Evolutionary conservation across 2,888 invertebrate species (phyloP), one percentile per base, ranked within the genome.

Genomic region (Salpingus planirostris): DNA sequence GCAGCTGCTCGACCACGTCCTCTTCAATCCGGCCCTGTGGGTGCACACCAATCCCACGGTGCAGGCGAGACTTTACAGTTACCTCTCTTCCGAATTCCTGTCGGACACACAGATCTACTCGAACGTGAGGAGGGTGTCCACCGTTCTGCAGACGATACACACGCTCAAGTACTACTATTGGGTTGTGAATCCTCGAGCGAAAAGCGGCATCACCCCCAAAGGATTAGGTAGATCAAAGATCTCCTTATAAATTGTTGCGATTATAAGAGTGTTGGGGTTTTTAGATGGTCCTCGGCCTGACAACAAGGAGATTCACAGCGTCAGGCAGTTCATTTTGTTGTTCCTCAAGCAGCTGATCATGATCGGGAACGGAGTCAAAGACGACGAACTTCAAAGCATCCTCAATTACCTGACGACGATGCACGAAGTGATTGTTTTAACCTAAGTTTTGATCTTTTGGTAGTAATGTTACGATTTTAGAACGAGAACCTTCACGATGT

Each of bases 21-120:
- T 99, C 47, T 98, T 99, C 78, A 98, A 98, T 75, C 97, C 98
- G 5, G 91, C 93, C 15, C 73, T 99, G 42, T 99, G 98, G 98
- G 96, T 98, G 57, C 91, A 97, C 69, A 92, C 97, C 7, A 89
- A 93, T 29, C 89, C 96, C 15, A 83, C 88, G 44, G 97, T 97
- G 5, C 96, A 96, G 66, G 88, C 90, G 25, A 75, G 86, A 46
- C 77, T 99, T 28, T 98, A 98, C 72, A 90, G 91, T 57, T 99
- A 97, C 69, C 70, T 99, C 67, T 93, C 97, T 24, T 93, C 93
- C n/a, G 97, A 99, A 67, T 98, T 98, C 70, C 74, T 98, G 37
- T 89, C 89, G 38, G 95, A 97, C 65, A 91, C 93, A 2, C 93
- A 95, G 66, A 93, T 96, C 57, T 96, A 96, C 69, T 92, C 89